Evolutionary conservation across 2,888 invertebrate genomes (phyloP).

Genomic region (Orthonevra nobilis): DNA sequence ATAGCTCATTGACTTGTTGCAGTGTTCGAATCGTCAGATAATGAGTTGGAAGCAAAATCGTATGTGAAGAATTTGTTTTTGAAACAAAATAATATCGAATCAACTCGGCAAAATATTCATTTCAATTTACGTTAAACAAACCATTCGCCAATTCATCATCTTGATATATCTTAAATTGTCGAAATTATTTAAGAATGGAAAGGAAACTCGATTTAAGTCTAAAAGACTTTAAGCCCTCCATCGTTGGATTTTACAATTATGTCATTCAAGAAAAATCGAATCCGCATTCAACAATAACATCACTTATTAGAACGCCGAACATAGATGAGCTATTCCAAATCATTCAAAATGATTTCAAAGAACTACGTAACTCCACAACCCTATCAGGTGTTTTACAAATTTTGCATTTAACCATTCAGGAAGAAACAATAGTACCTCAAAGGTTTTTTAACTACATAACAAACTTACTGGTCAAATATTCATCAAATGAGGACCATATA

Average conservation of each 20-base stretch:
- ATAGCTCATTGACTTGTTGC: too few relatives aligned
- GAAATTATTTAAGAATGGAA: too few relatives aligned
- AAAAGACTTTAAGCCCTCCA: neutral
- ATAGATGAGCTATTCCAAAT: constrained; percentile 17
- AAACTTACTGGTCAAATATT: neutral
- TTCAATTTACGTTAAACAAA: too few relatives aligned
- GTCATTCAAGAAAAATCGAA: constrained; percentile 9
- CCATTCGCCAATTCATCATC: too few relatives aligned
- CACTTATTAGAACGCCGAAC: neutral
- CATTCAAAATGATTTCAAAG: constrained; percentile 32
- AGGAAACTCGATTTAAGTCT: neutral
- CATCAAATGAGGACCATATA: constrained; percentile 6
- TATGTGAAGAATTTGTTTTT: too few relatives aligned
- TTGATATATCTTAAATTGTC: too few relatives aligned
- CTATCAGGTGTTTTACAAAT: constrained; percentile 8
- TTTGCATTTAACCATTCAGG: constrained; percentile 22
- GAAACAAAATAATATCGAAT: too few relatives aligned
- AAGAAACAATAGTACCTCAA: neutral
- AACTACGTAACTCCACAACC: constrained; percentile 14
- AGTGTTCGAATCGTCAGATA: too few relatives aligned
- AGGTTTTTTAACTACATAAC: too few relatives aligned
- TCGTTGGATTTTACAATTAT: constrained; percentile 37
- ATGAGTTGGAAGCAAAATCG: too few relatives aligned
- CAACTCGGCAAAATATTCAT: too few relatives aligned
- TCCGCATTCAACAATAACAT: neutral